Evolutionary conservation across 2,888 invertebrate genomes (phyloP), one percentile per base, ranked within the genome.

Genomic region (Enchytraeus crypticus): DNA sequence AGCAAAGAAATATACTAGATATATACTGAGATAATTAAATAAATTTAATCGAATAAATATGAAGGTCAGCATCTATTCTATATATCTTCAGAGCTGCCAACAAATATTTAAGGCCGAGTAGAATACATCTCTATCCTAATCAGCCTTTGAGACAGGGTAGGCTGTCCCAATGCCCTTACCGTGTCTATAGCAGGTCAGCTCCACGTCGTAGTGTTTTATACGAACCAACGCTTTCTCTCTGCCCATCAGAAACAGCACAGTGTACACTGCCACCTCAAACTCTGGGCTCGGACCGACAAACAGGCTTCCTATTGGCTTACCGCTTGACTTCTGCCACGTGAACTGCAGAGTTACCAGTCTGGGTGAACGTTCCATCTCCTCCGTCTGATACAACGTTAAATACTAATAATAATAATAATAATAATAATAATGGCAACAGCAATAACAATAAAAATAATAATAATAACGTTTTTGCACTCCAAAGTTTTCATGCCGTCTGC

Each of bases 211-310:
- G n/a, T 77, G 75, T 4, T 72, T 75, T 3, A 77, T 62, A 61
- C 72, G 68, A 11, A 73, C 66, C 49, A 72, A 69, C 3, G 65
- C 66, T 27, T 65, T 67, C 14, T 71, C 68, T 51, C 64, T 64
- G 30, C 33, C 47, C 53, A 73, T 68, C 30, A 76, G 70, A 55
- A 70, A 72, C 51, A 71, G 69, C 8, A 76, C 60, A 3, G 76
- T 75, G 68, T 77, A 78, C 0, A 73, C 69, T n/a, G 77, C 78
- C 46, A 79, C 71, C 65, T 79, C 79, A 71, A 79, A 79, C 69
- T 79, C 79, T 2, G 79, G 79, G 65, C 77, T 78, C 8, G 76
- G 73, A 5, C 66, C 65, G 32, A 66, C 51, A 51, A 66, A 64
- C 33, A 73, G 73, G 60, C 76, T 75, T 57, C 75, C 75, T 61